A percentile compares a stretch with the other conserved stretches of the same genome.
These are phyloP conservation scores for Uria lomvia DNA, from an alignment of 2,113 vertebrate genomes.

Conservation along the genomic window DNA sequence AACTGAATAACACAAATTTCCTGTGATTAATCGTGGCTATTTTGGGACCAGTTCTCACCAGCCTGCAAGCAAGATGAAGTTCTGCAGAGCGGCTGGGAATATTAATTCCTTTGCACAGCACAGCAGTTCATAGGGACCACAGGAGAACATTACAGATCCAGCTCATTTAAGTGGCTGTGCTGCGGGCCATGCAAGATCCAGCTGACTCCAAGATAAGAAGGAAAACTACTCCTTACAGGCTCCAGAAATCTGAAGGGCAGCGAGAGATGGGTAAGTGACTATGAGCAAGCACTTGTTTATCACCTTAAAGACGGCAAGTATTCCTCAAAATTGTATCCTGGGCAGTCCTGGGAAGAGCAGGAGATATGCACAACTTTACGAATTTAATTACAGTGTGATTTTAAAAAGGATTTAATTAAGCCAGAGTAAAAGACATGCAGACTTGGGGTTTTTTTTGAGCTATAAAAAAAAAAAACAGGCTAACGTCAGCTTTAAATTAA, in stretches of 20 bases:
- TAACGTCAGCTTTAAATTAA: neutral
- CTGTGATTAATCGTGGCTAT: conserved; percentile 2
- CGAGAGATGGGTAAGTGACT: neutral
- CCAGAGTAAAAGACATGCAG: neutral
- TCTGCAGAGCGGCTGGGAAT: neutral
- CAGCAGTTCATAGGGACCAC: neutral
- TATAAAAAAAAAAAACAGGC: neutral
- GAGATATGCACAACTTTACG: accelerated
- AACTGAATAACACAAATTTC: neutral
- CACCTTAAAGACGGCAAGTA: neutral
- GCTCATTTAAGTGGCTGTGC: neutral
- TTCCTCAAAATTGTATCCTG: accelerated
- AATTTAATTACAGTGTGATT: neutral
- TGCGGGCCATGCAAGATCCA: neutral
- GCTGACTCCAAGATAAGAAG: neutral
- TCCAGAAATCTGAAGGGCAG: neutral
- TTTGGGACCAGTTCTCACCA: conserved; percentile 13
- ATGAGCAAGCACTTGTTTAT: accelerated
- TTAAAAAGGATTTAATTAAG: neutral
- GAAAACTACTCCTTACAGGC: neutral
- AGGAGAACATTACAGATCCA: neutral
- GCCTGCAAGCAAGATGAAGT: neutral
- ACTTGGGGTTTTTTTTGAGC: neutral
- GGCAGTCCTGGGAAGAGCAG: neutral
- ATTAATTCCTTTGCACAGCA: neutral